Conservation (phyloP, 2,797 vertebrate genomes). For the Pelochelys cantorii region DNA sequence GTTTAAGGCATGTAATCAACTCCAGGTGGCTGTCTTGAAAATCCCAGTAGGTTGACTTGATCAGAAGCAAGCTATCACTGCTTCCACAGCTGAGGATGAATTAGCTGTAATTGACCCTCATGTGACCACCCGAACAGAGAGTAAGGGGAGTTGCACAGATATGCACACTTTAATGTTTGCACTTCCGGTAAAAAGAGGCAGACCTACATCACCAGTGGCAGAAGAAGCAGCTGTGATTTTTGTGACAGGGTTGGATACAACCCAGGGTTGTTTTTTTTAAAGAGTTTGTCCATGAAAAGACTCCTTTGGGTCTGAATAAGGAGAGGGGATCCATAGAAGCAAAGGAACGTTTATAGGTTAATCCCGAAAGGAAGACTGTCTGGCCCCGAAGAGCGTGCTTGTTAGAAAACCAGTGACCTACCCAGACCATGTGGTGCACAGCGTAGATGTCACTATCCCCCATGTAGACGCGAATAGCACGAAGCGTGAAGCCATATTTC, state of each 20-base stretch:
- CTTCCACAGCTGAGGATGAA: constrained; percentile 51
- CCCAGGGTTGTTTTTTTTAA: not conserved
- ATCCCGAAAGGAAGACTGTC: not conserved
- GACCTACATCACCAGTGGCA: constrained; percentile 36
- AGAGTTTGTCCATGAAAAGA: not conserved
- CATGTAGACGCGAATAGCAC: constrained; percentile 98
- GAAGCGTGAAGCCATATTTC: constrained; percentile 97
- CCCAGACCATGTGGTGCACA: constrained; percentile 99
- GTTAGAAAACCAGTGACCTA: constrained; percentile 80
- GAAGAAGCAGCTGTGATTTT: constrained; percentile 30
- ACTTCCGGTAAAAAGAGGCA: constrained; percentile 42
- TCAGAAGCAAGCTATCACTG: constrained; percentile 43
- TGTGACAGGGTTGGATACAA: constrained; percentile 24
- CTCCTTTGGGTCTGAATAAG: not conserved
- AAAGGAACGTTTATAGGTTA: constrained; percentile 14
- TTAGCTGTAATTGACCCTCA: constrained; percentile 26
- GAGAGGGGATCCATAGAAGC: not conserved
- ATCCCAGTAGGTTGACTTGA: constrained; percentile 47
- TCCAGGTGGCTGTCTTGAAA: constrained; percentile 58
- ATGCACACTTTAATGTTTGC: constrained; percentile 48
- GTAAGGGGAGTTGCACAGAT: constrained; percentile 23
- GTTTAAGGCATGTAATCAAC: constrained; percentile 67
- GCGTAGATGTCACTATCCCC: constrained; percentile 96
- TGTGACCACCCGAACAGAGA: constrained; percentile 45
- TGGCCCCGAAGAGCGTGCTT: constrained; percentile 35